phyloP scores from a whole-genome alignment of 2,888 invertebrate species.

The Operophtera brumata region DNA sequence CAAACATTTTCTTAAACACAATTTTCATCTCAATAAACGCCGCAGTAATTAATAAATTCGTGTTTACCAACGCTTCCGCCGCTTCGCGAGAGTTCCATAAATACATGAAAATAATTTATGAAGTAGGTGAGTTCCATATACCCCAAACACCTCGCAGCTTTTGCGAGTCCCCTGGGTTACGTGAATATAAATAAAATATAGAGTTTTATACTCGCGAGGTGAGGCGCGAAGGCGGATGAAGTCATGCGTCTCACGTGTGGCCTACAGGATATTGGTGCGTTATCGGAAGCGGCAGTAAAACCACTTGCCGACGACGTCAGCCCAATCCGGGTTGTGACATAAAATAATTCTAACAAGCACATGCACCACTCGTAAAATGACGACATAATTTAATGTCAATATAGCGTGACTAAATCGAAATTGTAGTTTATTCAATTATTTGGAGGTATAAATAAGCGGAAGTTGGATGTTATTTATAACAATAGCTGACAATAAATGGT shows the following conservation, averaged over 20 bases:
- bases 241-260: constrained; percentile 19
- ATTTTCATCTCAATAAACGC: constrained; percentile 21
- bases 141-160: constrained; percentile 28
- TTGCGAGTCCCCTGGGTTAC: constrained; percentile 23
- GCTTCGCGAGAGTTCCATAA: constrained; percentile 32
- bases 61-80: constrained; percentile 29
- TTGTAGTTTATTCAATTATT: constrained; percentile 15
- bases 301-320: constrained; percentile 35
- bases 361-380: constrained; percentile 23
- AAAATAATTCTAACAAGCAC: constrained; percentile 41
- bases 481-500: not conserved
- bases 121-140: constrained; percentile 28
- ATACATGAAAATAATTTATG: constrained; percentile 32
- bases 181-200: constrained; percentile 34
- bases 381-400: constrained; percentile 30
- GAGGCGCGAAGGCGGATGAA: constrained; percentile 13
- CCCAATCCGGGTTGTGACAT: constrained; percentile 34
- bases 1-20: constrained; percentile 9
- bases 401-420: constrained; percentile 11
- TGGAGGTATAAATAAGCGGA: constrained; percentile 9
- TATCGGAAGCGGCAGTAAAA: constrained; percentile 51
- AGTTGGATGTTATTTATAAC: constrained; percentile 4
- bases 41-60: constrained; percentile 34
- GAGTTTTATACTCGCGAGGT: constrained; percentile 25
- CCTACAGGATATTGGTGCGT: constrained; percentile 46